Base-by-base conservation (phyloP, 2,888 invertebrate genomes). In the Cylloceria caligata region DNA sequence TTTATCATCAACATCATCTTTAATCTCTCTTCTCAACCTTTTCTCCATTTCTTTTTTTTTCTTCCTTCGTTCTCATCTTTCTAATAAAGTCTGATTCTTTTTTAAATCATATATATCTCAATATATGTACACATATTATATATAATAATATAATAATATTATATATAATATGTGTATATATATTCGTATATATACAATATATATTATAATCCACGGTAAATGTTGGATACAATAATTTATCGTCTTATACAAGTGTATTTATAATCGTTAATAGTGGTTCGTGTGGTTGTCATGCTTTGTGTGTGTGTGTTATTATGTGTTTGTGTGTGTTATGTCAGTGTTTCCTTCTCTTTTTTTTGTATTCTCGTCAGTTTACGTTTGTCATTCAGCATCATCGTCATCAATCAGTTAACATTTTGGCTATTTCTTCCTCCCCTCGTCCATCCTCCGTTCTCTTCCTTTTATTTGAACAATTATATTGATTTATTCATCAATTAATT, bases 161-260 rank as follows among this genome's bases (percentile, higher is more conserved):
- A 13, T 30, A 65, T 57, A 36, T 64, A 64, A 74, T 69, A 71
- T 42, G 39, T 52, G 34, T 47, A 49, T 49, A 68, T 68, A 55
- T 42, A 69, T 69, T 36, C 36, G 24, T 34, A 34, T 60, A 60
- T 60, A 60, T 60, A 60, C 34, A 64, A 78, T 78, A 60, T 78
- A 78, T 75, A 82, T 82, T 75, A 78, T 82, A 79, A 78, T 82
- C 78, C 82, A 82, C 82, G 82, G 82, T 82, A 82, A 79, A 82
- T 82, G 82, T 79, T 79, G 79, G 82, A 78, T 82, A 82, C 82
- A 82, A 79, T 82, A 79, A 82, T 82, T 78, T 82, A 82, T 82
- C 82, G 78, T 82, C 82, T 82, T 79, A 82, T 82, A 82, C 82
- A 79, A 79, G 65, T 78, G 78, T 82, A 82, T 82, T 82, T 82